phyloP scores from a whole-genome alignment of 2,888 invertebrate genomes.

The Drosophila eohydei region DNA sequence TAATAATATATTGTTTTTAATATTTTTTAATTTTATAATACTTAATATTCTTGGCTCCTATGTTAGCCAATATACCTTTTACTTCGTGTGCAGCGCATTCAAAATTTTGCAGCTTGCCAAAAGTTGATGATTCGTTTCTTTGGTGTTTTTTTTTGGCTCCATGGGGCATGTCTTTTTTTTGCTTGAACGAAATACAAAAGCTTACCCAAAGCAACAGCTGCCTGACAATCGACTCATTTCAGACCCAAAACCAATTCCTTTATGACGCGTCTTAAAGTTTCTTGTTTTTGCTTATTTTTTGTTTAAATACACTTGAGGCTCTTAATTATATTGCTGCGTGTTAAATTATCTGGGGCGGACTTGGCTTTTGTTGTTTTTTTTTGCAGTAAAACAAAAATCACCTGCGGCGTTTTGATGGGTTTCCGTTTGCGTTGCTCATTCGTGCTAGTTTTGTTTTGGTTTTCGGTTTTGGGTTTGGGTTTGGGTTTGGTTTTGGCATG shows the following conservation, averaged over 20 bases:
- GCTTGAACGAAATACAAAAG: constrained; percentile 37
- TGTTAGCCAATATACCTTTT: neutral
- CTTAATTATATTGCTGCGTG: constrained; percentile 74
- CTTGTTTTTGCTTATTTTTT: constrained; percentile 29
- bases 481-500: constrained; percentile 60
- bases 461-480: constrained; percentile 13
- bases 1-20: neutral
- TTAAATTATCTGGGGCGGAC: constrained; percentile 32
- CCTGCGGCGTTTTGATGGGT: constrained; percentile 69
- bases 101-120: constrained; percentile 58
- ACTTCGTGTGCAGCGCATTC: constrained; percentile 16
- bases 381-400: constrained; percentile 61
- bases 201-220: constrained; percentile 62
- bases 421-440: constrained; percentile 40
- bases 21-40: neutral
- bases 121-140: constrained; percentile 30
- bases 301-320: constrained; percentile 77
- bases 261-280: constrained; percentile 48
- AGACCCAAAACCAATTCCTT: constrained; percentile 46
- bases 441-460: constrained; percentile 16
- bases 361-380: constrained; percentile 47
- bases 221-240: constrained; percentile 55
- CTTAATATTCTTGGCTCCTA: neutral
- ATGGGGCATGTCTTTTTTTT: constrained; percentile 30
- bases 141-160: constrained; percentile 22